Base-by-base conservation (phyloP, 2,113 vertebrate species). In the Nibea coibor region DNA sequence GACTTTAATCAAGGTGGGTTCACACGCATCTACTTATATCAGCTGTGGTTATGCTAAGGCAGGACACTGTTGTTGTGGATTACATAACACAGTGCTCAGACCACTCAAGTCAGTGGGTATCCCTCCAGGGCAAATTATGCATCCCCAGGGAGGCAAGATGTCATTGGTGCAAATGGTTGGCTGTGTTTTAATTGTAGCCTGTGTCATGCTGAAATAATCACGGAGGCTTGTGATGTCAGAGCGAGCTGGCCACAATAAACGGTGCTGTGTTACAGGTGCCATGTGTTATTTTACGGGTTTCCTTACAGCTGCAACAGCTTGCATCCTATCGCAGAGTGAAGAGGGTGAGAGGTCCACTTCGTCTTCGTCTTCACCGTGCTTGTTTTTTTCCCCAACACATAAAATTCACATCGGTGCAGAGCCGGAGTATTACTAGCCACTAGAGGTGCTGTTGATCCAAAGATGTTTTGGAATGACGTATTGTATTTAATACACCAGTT, bases 41-140 rank as follows among this genome's bases (percentile, higher is more conserved):
- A 81, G 82, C 24, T 71, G 67, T 43, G 51, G 26, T 47, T 42
- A 15, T 48, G 83, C 81, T 72, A 61, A 72, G 39, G 68, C 63
- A 3, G 76, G 54, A 17, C 57, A 51, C 72, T 57, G 85, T 54
- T 89, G 84, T 70, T 47, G 59, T 20, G 42, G 65, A 35, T 91
- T 83, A 66, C 75, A 66, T 88, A 87, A 83, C 64, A 56, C 80
- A 22, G 61, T 62, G 72, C 59, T 61, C 65, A 86, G 58, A 88
- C 83, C 85, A 88, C 86, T 90, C 89, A 70, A 61, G 78, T 83
- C 88, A 86, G 92, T 84, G 88, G 87, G 86, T 86, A 69, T 81
- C 81, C 89, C 91, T 84, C n/a, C 50, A 65, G 86, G 88, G 35
- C 71, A 66, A 86, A 82, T 77, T 64, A 81, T 76, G 83, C 76